Percentiles rank a stretch among this genome's conserved stretches.
These are phyloP conservation scores for Galbula dea DNA, from an alignment of 2,113 vertebrate genomes.

Conservation along the genomic window DNA sequence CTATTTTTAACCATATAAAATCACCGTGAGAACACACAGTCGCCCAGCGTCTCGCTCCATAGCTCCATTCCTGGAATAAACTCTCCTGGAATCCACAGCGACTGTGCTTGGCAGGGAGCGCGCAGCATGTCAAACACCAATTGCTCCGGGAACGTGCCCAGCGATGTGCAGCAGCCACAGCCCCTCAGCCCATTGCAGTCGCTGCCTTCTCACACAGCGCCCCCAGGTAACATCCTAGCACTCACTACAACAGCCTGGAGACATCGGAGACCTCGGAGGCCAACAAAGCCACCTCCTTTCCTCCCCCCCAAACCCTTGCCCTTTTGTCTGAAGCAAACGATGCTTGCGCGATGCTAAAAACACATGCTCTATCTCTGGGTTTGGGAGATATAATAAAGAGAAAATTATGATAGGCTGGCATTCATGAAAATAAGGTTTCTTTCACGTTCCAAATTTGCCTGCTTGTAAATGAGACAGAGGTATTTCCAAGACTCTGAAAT, in stretches of 20 bases:
- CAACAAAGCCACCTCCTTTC: not conserved
- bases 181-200: not conserved
- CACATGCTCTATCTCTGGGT: not conserved
- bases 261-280: not conserved
- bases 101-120: not conserved
- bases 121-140: not conserved
- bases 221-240: not conserved
- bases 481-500: not conserved
- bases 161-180: not conserved
- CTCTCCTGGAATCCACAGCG: not conserved
- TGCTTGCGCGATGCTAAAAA: not conserved
- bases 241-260: rapidly evolving
- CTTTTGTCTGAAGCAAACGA: not conserved
- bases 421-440: not conserved
- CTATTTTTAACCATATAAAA: not conserved
- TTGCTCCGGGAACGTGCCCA: not conserved
- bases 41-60: not conserved
- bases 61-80: not conserved
- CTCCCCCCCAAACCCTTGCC: not conserved
- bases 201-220: rapidly evolving
- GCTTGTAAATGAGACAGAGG: not conserved
- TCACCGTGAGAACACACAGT: not conserved
- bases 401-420: not conserved
- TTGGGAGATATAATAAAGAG: not conserved
- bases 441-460: not conserved